Evolutionary conservation across 2,797 vertebrate genomes (phyloP).

Genomic region (Ceryle rudis): DNA sequence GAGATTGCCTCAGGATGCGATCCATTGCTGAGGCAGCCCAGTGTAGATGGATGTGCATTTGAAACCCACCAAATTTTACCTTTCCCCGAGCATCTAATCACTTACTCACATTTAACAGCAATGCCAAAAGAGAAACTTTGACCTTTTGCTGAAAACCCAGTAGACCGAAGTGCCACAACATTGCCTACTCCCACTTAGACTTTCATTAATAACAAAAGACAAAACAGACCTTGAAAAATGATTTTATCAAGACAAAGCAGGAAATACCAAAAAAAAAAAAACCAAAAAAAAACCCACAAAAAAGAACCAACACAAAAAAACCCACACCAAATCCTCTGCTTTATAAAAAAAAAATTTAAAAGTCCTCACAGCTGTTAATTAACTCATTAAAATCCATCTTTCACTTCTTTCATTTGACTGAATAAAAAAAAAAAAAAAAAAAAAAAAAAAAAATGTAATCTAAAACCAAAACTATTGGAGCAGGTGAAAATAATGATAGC

Average conservation of each 20-base stretch:
- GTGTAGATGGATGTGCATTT: not conserved
- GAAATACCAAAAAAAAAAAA: not conserved
- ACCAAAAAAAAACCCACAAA: not conserved
- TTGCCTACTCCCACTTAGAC: not conserved
- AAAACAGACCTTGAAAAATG: not conserved
- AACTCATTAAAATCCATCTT: constrained; percentile 1
- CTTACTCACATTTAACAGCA: not conserved
- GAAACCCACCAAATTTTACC: not conserved
- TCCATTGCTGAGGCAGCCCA: not conserved
- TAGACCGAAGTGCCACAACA: not conserved
- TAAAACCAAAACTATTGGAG: not conserved
- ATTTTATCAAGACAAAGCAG: not conserved
- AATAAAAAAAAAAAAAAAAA: not conserved
- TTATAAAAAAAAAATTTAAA: not conserved
- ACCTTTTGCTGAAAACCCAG: not conserved
- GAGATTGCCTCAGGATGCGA: not conserved
- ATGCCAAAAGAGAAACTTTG: not conserved
- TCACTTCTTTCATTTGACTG: not conserved
- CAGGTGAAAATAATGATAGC: not conserved
- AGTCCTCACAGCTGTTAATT: not conserved
- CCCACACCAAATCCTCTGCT: not conserved
- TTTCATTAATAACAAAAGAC: constrained; percentile 1
- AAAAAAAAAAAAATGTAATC: not conserved
- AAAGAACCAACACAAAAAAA: not conserved
- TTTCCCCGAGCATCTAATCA: not conserved